phyloP scores from a whole-genome alignment of 2,888 invertebrate genomes.

The Nebria salina region DNA sequence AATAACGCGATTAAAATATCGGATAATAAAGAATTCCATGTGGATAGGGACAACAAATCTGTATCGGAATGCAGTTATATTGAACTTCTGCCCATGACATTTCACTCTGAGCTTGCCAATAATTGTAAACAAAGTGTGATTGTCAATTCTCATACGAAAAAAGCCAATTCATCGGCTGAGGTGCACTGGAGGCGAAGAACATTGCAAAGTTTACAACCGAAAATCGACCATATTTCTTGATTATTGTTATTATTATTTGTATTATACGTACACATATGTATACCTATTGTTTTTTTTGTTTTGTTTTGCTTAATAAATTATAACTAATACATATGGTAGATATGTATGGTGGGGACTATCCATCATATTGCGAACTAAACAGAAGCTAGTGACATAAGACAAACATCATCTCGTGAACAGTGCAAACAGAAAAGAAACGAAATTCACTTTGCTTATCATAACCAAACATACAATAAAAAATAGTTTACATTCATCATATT shows the following conservation, averaged over 20 bases:
- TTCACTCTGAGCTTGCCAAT: neutral
- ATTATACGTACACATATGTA: too few relatives aligned
- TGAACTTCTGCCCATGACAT: neutral
- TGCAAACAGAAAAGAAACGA: too few relatives aligned
- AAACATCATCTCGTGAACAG: too few relatives aligned
- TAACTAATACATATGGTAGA: too few relatives aligned
- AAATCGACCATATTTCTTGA: neutral
- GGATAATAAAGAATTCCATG: neutral
- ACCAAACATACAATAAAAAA: too few relatives aligned
- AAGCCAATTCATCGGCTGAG: constrained; percentile 51
- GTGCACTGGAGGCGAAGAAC: constrained; percentile 66
- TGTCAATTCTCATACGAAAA: constrained; percentile 53
- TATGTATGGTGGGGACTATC: too few relatives aligned
- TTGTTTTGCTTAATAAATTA: too few relatives aligned
- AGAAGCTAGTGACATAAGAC: too few relatives aligned
- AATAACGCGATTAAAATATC: constrained; percentile 52
- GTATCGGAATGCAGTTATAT: neutral
- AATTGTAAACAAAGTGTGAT: constrained; percentile 53
- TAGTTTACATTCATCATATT: too few relatives aligned
- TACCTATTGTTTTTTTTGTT: too few relatives aligned
- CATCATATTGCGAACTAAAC: too few relatives aligned
- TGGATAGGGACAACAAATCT: neutral
- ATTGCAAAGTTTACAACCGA: constrained; percentile 57
- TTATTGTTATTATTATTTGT: neutral
- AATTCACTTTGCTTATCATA: too few relatives aligned